A percentile compares a stretch with the other conserved stretches of the same genome.
These are phyloP conservation scores for Tetrapedia diversipes DNA, from an alignment of 2,888 invertebrate genomes.

Conservation along the genomic window DNA sequence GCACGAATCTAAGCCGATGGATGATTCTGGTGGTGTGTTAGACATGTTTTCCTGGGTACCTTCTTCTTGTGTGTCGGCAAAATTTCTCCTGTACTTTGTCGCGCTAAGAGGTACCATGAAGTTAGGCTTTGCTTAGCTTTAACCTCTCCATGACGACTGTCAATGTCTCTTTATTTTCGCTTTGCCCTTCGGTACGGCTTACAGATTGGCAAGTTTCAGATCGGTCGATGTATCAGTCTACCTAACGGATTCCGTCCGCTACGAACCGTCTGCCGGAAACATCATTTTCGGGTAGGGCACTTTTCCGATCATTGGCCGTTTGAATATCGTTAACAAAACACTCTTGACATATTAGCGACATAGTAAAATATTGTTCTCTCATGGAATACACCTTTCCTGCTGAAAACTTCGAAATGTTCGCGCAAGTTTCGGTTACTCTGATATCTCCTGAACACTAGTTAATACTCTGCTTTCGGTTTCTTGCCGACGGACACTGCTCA, in stretches of 20 bases:
- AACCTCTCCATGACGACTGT: slow-evolving; percentile 4
- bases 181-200: too few relatives aligned
- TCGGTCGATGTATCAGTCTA: slow-evolving; percentile 24
- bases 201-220: background rate
- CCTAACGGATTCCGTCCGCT: slow-evolving; percentile 43
- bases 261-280: slow-evolving; percentile 4
- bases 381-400: slow-evolving; percentile 3
- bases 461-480: slow-evolving; percentile 31
- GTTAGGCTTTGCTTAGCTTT: slow-evolving; percentile 1
- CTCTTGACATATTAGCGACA: background rate
- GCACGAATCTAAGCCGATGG: slow-evolving; percentile 62
- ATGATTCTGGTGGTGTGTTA: slow-evolving; percentile 66
- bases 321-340: slow-evolving; percentile 7
- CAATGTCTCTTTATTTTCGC: background rate
- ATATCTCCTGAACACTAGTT: slow-evolving; percentile 13
- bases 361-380: background rate
- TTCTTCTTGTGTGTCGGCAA: background rate
- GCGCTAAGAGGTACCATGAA: background rate
- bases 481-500: slow-evolving; percentile 59
- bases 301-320: slow-evolving; percentile 23
- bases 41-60: slow-evolving; percentile 62
- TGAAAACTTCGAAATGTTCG: background rate
- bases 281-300: slow-evolving; percentile 24
- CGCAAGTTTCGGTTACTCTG: background rate
- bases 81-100: background rate